phyloP scores from a whole-genome alignment of 1,140 invertebrate genomes.

The Drosophila lacteicornis region DNA sequence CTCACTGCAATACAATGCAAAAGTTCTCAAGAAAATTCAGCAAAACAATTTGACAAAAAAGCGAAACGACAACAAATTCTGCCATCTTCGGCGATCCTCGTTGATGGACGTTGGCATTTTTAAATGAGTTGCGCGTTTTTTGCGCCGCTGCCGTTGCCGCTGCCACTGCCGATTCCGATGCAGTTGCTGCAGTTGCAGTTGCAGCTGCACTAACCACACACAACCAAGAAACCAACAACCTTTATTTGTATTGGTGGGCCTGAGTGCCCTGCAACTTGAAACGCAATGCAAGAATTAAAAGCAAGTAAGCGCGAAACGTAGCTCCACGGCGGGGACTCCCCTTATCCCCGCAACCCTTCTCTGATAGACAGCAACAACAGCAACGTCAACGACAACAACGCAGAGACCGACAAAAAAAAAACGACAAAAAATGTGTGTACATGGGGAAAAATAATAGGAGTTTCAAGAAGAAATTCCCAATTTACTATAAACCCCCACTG shows the following conservation, averaged over 20 bases:
- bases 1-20: conserved; percentile 78
- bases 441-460: neutral
- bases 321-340: conserved; percentile 14
- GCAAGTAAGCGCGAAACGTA: conserved; percentile 78
- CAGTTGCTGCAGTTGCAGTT: conserved; percentile 51
- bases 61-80: conserved; percentile 83
- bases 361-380: conserved; percentile 36
- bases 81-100: conserved; percentile 82
- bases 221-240: conserved; percentile 27
- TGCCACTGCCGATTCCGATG: conserved; percentile 21
- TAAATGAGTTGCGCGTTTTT: conserved; percentile 83
- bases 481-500: too few species aligned
- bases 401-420: conserved; percentile 63
- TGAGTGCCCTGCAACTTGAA: conserved; percentile 80
- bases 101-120: conserved; percentile 83
- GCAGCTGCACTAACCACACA: conserved; percentile 78
- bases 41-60: conserved; percentile 84
- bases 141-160: conserved; percentile 41
- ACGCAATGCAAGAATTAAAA: conserved; percentile 82
- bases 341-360: conserved; percentile 10
- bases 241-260: conserved; percentile 57
- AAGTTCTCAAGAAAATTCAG: conserved; percentile 83
- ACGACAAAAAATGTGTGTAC: conserved; percentile 20
- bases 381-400: conserved; percentile 41
- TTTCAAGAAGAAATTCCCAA: too few species aligned